Evolutionary conservation across 1,140 invertebrate species (phyloP).

Genomic region (Drosophila aff.): DNA sequence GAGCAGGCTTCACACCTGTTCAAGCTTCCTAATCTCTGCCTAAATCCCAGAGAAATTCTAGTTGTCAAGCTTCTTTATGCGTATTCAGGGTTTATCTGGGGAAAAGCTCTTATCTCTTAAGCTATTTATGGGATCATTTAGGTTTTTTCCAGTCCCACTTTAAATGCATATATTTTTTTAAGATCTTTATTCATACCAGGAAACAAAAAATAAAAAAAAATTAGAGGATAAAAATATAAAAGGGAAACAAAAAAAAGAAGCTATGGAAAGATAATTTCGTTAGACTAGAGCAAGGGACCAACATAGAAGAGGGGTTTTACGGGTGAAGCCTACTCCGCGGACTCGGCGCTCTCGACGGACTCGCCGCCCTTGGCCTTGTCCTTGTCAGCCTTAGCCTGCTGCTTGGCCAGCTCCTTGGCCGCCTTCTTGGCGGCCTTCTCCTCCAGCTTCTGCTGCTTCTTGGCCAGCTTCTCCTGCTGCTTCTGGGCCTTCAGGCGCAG

Average conservation of each 20-base stretch:
- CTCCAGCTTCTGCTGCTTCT: conserved; percentile 68
- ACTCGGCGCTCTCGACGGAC: conserved; percentile 61
- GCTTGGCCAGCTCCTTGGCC: conserved; percentile 71
- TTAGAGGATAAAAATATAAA: conserved; percentile 35
- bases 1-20: conserved; percentile 23
- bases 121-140: background rate
- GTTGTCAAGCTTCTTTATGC: background rate
- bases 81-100: conserved; percentile 1
- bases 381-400: conserved; percentile 64
- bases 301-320: conserved; percentile 12
- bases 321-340: conserved; percentile 28
- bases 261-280: conserved; percentile 29
- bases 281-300: conserved; percentile 55
- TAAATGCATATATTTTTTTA: background rate
- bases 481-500: conserved; percentile 63
- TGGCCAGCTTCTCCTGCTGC: conserved; percentile 61
- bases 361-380: conserved; percentile 41
- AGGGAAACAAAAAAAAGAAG: conserved; percentile 27
- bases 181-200: conserved; percentile 30
- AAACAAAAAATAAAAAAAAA: conserved; percentile 18
- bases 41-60: background rate
- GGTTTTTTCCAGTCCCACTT: background rate
- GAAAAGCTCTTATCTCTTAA: background rate
- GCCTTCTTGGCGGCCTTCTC: conserved; percentile 71
- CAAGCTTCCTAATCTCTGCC: conserved; percentile 9